These are phyloP conservation scores for Vidua chalybeata DNA, from an alignment of 2,113 vertebrate genomes.

Conservation along the genomic window DNA sequence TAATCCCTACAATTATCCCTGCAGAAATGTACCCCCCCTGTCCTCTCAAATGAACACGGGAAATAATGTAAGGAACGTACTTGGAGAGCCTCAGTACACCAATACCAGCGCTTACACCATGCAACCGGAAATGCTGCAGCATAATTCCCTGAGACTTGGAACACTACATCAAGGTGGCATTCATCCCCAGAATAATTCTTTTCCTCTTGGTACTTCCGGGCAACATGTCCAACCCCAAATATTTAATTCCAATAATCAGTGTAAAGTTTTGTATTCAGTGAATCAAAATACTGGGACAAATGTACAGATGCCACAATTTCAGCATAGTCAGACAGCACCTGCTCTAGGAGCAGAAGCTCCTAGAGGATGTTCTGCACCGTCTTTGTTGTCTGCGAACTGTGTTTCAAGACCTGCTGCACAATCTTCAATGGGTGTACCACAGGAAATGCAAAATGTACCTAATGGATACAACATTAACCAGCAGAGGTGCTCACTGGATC, in stretches of 20 bases:
- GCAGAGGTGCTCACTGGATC: not conserved
- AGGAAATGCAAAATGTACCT: not conserved
- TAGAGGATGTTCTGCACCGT: not conserved
- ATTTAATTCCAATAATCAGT: not conserved
- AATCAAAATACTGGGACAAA: not conserved
- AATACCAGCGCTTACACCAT: not conserved
- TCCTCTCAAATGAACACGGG: not conserved
- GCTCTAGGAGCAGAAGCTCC: not conserved
- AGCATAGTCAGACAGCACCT: not conserved
- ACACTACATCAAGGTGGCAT: not conserved
- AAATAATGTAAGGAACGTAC: not conserved
- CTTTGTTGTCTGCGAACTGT: conserved; percentile 9
- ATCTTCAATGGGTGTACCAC: not conserved
- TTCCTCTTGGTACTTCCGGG: not conserved
- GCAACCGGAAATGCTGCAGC: conserved; percentile 26
- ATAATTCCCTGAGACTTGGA: not conserved
- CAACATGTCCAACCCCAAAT: conserved; percentile 34
- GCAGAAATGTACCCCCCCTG: not conserved
- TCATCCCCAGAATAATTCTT: not conserved
- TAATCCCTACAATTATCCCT: not conserved
- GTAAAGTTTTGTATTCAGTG: conserved; percentile 2
- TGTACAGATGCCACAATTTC: not conserved
- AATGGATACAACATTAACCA: conserved; percentile 7
- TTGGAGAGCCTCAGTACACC: not conserved
- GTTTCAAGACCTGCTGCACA: conserved; percentile 23